Conservation (phyloP, 2,888 invertebrate species). For the Leucophora obtusa region DNA sequence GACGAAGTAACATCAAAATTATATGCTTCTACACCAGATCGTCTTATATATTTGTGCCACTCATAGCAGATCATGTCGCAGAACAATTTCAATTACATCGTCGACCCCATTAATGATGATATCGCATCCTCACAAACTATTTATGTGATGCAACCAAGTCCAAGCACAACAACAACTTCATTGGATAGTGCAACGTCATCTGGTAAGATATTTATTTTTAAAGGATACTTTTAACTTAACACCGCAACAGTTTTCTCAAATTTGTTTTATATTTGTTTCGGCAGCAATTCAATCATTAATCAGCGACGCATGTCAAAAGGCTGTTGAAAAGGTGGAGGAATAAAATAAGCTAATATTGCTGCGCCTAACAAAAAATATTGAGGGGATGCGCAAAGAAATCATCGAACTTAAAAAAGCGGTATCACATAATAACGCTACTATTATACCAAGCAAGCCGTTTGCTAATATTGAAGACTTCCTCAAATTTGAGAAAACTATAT, state of each 20-base stretch:
- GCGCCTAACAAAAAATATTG: conserved; percentile 50
- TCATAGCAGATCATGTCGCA: conserved; percentile 44
- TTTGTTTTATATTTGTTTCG: conserved; percentile 44
- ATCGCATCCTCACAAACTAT: conserved; percentile 47
- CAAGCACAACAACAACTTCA: conserved; percentile 46
- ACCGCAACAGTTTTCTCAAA: conserved; percentile 31
- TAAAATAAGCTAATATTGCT: conserved; percentile 50
- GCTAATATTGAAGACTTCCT: too few species aligned
- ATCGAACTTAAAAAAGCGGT: conserved; percentile 45
- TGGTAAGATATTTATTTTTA: conserved; percentile 53
- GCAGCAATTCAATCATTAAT: conserved; percentile 45
- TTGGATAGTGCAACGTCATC: conserved; percentile 53
- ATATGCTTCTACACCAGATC: conserved; percentile 40
- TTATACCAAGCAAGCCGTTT: too few species aligned
- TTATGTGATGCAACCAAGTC: conserved; percentile 51
- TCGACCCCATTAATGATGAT: conserved; percentile 42
- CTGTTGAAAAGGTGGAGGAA: conserved; percentile 44
- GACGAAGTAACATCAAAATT: conserved; percentile 39
- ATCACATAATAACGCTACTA: conserved; percentile 49
- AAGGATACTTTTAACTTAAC: conserved; percentile 40
- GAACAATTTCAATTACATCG: conserved; percentile 41
- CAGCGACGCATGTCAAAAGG: conserved; percentile 53
- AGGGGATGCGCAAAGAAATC: conserved; percentile 53
- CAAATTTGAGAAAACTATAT: too few species aligned
- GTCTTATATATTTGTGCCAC: conserved; percentile 40